Percentiles rank a stretch among this genome's conserved stretches.
Evolutionary conservation across 2,113 vertebrate species (phyloP).

Genomic region (Cheilinus undulatus): DNA sequence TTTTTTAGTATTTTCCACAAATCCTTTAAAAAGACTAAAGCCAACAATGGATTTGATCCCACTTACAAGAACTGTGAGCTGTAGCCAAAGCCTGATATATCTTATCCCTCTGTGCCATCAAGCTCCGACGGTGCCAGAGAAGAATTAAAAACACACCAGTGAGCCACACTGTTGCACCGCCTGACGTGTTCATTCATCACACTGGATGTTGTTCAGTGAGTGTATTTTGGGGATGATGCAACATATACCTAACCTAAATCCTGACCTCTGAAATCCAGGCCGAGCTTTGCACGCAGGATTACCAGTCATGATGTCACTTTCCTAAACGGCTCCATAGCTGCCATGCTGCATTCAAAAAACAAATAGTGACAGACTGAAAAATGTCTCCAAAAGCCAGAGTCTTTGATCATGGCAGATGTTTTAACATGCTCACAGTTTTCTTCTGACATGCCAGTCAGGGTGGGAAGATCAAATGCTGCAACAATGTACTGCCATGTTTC

Average conservation of each 20-base stretch:
- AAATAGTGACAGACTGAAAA: background rate
- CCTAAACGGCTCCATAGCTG: background rate
- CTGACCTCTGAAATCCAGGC: constrained; percentile 1
- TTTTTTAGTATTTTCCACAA: background rate
- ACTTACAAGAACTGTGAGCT: background rate
- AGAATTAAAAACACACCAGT: constrained; percentile 3
- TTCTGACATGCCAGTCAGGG: no score
- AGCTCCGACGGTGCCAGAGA: background rate
- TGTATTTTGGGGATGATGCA: background rate
- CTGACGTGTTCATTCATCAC: background rate
- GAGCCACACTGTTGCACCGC: background rate
- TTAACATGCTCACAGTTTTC: no score
- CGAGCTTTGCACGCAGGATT: background rate
- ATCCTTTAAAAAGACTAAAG: constrained; percentile 7
- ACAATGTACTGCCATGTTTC: no score
- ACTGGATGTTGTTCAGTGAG: background rate
- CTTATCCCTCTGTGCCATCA: background rate
- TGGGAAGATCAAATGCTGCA: no score
- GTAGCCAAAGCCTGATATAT: background rate
- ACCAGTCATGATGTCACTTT: background rate
- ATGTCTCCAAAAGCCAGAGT: background rate
- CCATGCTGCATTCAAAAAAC: background rate
- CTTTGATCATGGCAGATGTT: no score
- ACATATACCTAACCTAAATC: background rate
- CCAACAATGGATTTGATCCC: background rate